Conservation (phyloP, 2,888 invertebrate genomes). For the Drosophila antonietae region DNA sequence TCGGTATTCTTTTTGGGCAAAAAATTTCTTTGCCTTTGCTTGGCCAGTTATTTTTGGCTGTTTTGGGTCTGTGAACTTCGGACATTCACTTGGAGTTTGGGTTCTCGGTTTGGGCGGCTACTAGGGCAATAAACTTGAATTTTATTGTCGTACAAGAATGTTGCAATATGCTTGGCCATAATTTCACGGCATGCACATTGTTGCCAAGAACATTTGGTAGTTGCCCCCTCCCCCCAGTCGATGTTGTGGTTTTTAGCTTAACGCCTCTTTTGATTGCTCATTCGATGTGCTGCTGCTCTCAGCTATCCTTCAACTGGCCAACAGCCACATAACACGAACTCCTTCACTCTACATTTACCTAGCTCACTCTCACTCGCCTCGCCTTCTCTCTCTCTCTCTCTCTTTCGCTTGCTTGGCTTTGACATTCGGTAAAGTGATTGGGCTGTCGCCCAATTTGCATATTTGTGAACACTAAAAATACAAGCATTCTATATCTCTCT, state of each 20-base stretch:
- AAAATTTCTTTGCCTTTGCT: conserved; percentile 30
- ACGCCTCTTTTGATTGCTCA: conserved; percentile 58
- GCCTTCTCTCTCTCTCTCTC: neutral
- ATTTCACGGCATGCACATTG: conserved; percentile 70
- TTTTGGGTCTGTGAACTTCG: conserved; percentile 11
- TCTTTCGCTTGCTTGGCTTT: conserved; percentile 11
- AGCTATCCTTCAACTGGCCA: conserved; percentile 1
- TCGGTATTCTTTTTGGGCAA: conserved; percentile 42
- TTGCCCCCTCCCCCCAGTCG: conserved; percentile 15
- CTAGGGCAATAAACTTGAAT: conserved; percentile 74
- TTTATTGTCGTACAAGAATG: conserved; percentile 82
- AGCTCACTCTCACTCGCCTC: too few relatives aligned
- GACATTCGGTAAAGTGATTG: conserved; percentile 32
- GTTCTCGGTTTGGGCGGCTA: neutral
- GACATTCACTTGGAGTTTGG: neutral
- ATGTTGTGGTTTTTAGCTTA: conserved; percentile 60
- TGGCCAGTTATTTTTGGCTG: conserved; percentile 35
- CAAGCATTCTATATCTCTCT: conserved; percentile 4
- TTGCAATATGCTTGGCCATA: conserved; percentile 81
- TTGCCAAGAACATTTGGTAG: conserved; percentile 60
- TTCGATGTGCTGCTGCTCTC: conserved; percentile 12
- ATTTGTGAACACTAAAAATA: conserved; percentile 32
- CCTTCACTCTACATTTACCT: too few relatives aligned
- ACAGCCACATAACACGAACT: too few relatives aligned
- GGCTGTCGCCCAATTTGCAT: conserved; percentile 46